Conservation (phyloP, 2,113 vertebrate genomes). For the Vulpes ferrilata region DNA sequence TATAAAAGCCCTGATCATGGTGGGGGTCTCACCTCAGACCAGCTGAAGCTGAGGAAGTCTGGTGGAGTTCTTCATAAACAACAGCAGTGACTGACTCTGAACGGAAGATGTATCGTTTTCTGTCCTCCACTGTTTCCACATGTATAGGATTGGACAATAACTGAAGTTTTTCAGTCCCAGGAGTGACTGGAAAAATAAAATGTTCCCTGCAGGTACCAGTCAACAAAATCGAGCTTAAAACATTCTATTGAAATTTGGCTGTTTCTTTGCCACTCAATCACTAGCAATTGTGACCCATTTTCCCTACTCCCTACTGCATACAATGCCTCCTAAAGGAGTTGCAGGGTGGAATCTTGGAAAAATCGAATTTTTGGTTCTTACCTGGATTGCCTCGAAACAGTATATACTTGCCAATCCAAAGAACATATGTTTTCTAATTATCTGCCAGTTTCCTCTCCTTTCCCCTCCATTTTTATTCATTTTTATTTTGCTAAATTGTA, state of each 20-base stretch:
- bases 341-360: not conserved
- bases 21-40: not conserved
- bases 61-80: not conserved
- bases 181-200: constrained; percentile 21
- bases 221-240: constrained; percentile 35
- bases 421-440: not conserved
- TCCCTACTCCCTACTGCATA: not conserved
- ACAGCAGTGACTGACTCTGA: not conserved
- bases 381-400: not conserved
- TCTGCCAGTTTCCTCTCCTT: not conserved
- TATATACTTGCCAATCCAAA: not conserved
- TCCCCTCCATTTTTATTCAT: not conserved
- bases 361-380: not conserved
- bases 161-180: not conserved
- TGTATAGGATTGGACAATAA: not conserved
- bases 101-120: not conserved
- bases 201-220: not conserved
- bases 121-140: not conserved
- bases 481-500: constrained; percentile 80
- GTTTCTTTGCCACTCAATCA: not conserved
- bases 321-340: not conserved
- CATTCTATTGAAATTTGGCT: not conserved
- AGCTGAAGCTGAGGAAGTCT: not conserved
- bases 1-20: not conserved
- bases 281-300: not conserved